These are phyloP conservation scores for Eupithecia subumbrata DNA, from an alignment of 2,888 invertebrate genomes.

Conservation along the genomic window DNA sequence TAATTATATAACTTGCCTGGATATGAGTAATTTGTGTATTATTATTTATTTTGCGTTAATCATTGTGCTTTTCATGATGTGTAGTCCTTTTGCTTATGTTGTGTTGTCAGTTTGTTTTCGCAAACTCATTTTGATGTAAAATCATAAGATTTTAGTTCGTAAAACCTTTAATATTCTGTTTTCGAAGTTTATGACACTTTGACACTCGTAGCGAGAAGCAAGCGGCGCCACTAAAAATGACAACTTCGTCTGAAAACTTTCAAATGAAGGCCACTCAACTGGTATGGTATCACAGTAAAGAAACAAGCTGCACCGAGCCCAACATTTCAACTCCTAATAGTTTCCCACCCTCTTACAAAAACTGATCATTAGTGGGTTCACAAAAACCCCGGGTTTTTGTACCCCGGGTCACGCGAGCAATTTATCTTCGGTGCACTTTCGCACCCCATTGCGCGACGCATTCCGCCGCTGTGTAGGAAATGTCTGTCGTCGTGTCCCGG, in stretches of 20 bases:
- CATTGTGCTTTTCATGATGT: too few relatives aligned
- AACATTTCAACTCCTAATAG: slow-evolving; percentile 1
- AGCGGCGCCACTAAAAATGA: too few relatives aligned
- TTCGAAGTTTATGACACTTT: too few relatives aligned
- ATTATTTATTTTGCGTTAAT: too few relatives aligned
- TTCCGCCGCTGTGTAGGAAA: slow-evolving; percentile 54
- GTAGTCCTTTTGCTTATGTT: too few relatives aligned
- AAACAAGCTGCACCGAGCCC: background rate
- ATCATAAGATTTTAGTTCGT: too few relatives aligned
- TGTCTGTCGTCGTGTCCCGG: slow-evolving; percentile 49
- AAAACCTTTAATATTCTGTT: too few relatives aligned
- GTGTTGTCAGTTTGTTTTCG: too few relatives aligned
- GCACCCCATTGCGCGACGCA: slow-evolving; percentile 56
- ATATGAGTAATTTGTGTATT: too few relatives aligned
- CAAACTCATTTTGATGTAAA: too few relatives aligned
- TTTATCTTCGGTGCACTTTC: slow-evolving; percentile 63
- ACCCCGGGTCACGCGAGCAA: slow-evolving; percentile 40
- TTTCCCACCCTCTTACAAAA: slow-evolving; percentile 26
- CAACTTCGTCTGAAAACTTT: too few relatives aligned
- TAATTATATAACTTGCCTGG: background rate
- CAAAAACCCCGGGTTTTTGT: slow-evolving; percentile 37
- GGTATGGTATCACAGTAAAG: background rate
- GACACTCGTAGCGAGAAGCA: too few relatives aligned
- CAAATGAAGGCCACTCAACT: background rate
- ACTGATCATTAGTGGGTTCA: slow-evolving; percentile 44